These are phyloP conservation scores for Platyura marginata DNA, from an alignment of 1,140 invertebrate genomes.

Conservation along the genomic window DNA sequence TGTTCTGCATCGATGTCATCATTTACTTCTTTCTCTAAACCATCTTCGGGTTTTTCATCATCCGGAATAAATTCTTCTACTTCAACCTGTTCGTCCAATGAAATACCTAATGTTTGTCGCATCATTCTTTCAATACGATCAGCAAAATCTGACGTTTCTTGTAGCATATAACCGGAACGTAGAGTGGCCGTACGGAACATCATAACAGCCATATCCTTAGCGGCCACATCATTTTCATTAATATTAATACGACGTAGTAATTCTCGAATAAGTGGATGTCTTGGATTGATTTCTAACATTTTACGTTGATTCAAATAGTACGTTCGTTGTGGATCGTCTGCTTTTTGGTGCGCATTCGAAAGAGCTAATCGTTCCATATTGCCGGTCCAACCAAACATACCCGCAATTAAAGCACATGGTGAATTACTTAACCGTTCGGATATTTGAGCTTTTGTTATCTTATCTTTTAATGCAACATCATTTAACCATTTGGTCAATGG, in stretches of 20 bases:
- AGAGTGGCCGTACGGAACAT: slow-evolving; percentile 90
- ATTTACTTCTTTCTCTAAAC: slow-evolving; percentile 11
- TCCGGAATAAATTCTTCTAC: slow-evolving; percentile 29
- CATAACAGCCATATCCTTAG: slow-evolving; percentile 75
- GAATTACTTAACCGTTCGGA: slow-evolving; percentile 84
- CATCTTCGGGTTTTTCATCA: slow-evolving; percentile 29
- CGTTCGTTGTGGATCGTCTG: slow-evolving; percentile 74
- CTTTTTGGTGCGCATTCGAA: slow-evolving; percentile 93
- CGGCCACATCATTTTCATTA: slow-evolving; percentile 58
- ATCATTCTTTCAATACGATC: slow-evolving; percentile 75
- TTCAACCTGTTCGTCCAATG: slow-evolving; percentile 49
- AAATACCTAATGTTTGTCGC: slow-evolving; percentile 61
- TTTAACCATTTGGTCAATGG: slow-evolving; percentile 83
- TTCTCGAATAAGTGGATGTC: slow-evolving; percentile 90
- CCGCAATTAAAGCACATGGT: slow-evolving; percentile 92
- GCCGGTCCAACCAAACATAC: slow-evolving; percentile 94
- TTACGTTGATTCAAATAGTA: slow-evolving; percentile 96
- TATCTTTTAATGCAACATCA: slow-evolving; percentile 69
- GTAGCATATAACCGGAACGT: slow-evolving; percentile 70
- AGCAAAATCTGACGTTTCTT: slow-evolving; percentile 74
- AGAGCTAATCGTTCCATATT: slow-evolving; percentile 97
- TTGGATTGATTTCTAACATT: slow-evolving; percentile 91
- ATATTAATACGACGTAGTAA: slow-evolving; percentile 65
- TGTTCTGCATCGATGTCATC: slow-evolving; percentile 15
- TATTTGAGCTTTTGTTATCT: slow-evolving; percentile 64